Base-by-base conservation (phyloP, 2,797 vertebrate genomes). In the Cygnus olor region DNA sequence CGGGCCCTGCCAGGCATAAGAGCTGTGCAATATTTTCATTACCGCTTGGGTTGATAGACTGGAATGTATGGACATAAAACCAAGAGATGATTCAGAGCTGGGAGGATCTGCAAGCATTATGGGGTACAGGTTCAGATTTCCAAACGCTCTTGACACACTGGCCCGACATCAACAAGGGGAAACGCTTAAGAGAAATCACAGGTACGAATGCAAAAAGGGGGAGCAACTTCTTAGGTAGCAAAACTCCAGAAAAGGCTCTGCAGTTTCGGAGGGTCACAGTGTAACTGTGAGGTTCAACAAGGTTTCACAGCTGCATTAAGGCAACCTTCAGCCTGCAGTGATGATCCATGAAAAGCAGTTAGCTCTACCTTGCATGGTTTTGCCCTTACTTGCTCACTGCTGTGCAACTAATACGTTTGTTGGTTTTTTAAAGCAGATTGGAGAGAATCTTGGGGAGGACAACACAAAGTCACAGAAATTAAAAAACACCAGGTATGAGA, bases 1-100 rank as follows among this genome's bases (percentile, higher is more conserved):
- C 3, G 2, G 93, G 83, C 73, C 74, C 64, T 92, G 88, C 86
- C 92, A 95, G 65, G 76, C 69, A 61, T 1, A 61, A 53, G 57
- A 64, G 44, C 76, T 78, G 47, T 58, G 92, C 63, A 94, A 72
- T 94, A 69, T 86, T 92, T 95, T 78, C 87, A 88, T 94, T 91
- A 69, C 66, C 80, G 34, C 14, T 44, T 2, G 4, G 58, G 93
- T 91, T 93, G 94, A 95, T 7, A 85, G 90, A 96, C 34, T 72
- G 95, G 94, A 95, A 96, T 88, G 82, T 44, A 91, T 32, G 70
- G 87, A 82, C 58, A 72, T 38, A 85, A 94, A 93, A 49, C 65
- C 82, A 69, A 36, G 0, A 49, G 76, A 89, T 95, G 89, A 97
- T 88, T 94, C 87, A 97, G 32, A 57, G 54, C 45, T 30, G 63